These are phyloP conservation scores for Thamnaconus septentrionalis DNA, from an alignment of 2,113 vertebrate species.

Conservation along the genomic window DNA sequence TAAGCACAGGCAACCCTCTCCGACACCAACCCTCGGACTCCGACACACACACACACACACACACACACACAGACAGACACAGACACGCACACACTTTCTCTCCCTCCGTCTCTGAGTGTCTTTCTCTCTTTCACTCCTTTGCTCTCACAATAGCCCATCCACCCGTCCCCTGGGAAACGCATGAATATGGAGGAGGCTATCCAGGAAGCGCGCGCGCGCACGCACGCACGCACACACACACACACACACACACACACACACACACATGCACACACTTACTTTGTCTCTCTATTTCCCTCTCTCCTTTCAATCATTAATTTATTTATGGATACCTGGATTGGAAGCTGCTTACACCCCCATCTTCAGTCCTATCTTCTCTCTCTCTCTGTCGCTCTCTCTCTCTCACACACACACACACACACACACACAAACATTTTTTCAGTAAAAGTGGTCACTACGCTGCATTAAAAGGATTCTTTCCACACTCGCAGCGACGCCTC, in stretches of 20 bases:
- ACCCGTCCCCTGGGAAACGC: slow-evolving; percentile 67
- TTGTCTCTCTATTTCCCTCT: slow-evolving; percentile 15
- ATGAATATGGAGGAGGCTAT: slow-evolving; percentile 75
- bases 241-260: no score
- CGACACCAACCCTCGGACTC: slow-evolving; percentile 47
- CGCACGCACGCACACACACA: no score
- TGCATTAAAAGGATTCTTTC: slow-evolving; percentile 26
- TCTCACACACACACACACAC: slow-evolving; percentile 8
- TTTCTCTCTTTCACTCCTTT: slow-evolving; percentile 46
- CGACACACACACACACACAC: slow-evolving; percentile 18
- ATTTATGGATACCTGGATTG: slow-evolving; percentile 69
- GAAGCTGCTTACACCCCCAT: slow-evolving; percentile 58
- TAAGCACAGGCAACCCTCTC: slow-evolving; percentile 47
- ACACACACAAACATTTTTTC: no score
- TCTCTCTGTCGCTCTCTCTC: slow-evolving; percentile 41
- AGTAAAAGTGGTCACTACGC: slow-evolving; percentile 37
- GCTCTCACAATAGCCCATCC: slow-evolving; percentile 70
- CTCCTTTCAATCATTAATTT: slow-evolving; percentile 66
- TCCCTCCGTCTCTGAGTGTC: slow-evolving; percentile 35
- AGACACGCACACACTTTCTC: neutral
- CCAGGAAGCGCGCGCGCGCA: slow-evolving; percentile 39
- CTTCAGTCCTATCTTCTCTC: slow-evolving; percentile 20
- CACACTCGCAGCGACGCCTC: neutral
- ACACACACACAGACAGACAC: slow-evolving; percentile 16
- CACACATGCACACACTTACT: neutral